Evolutionary conservation across 2,888 invertebrate genomes (phyloP), one percentile per base, ranked within the genome.

Genomic region (Ditylenchus weischeri): DNA sequence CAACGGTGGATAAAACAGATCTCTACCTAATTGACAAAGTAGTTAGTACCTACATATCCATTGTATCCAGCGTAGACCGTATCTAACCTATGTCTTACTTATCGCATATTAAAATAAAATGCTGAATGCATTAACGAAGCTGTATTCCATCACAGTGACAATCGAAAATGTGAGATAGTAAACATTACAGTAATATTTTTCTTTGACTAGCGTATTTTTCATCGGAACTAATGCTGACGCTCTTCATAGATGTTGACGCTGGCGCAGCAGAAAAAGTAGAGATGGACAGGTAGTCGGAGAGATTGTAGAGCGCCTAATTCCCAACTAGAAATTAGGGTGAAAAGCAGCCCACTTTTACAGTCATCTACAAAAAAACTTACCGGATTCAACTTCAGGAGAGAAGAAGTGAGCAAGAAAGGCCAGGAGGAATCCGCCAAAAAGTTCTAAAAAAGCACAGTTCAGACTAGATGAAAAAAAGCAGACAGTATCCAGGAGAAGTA

Each of bases 391-490:
- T 38, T 36, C 51, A 43, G 70, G 72, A 23, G 70, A 59, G 21
- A 62, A 19, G 29, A 72, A 57, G n/a, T 70, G 70, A 21, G 62
- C 59, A 48, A 70, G 47, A 11, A 70, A n/a, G 19, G 70, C 64
- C n/a, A 70, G 63, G n/a, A 70, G 18, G 57, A 70, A 65, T 21
- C 64, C 70, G 35, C 70, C 70, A 48, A 70, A 72, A 13, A 70
- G 57, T 19, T 47, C 70, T 69, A 35, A 51, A 69, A 65, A 59
- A 19, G 10, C 2, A 29, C 13, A 23, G 36, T 23, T 29, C 11
- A n/a, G 11, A 4, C 13, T 38, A n/a, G 19, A 38, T 11, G 23
- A 59, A 1, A 38, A 19, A 54, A 54, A 11, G 5, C 21, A 21
- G 51, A 54, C 11, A 54, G 21, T 54, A 18, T 18, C 21, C 6